Evolutionary conservation across 2,888 invertebrate species (phyloP).

Genomic region (Apamea epomidion): DNA sequence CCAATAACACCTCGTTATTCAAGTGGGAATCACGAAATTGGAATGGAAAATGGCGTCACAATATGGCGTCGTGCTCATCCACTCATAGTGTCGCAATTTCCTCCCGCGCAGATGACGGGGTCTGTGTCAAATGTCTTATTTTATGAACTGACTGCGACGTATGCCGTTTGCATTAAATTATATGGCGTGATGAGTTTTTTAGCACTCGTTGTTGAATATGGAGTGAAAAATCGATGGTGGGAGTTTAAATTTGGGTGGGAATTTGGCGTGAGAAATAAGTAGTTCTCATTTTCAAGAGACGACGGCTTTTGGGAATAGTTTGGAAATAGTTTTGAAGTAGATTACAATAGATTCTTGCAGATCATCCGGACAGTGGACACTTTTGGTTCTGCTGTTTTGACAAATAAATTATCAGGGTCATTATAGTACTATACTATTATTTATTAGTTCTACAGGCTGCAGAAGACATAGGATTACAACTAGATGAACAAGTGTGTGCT

Average conservation of each 20-base stretch:
- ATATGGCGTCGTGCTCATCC: conserved; percentile 75
- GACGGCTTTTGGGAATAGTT: background rate
- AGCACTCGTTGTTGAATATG: conserved; percentile 28
- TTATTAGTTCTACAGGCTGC: background rate
- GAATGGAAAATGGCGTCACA: conserved; percentile 79
- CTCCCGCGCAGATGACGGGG: conserved; percentile 73
- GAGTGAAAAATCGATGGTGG: conserved; percentile 21
- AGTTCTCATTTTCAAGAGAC: background rate
- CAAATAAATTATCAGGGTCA: background rate
- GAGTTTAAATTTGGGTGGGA: background rate
- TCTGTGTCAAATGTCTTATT: conserved; percentile 77
- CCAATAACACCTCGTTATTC: conserved; percentile 72
- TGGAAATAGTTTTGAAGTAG: background rate
- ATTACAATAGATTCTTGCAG: too few relatives aligned
- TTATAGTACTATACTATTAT: background rate
- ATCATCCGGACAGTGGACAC: background rate
- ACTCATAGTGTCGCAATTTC: conserved; percentile 76
- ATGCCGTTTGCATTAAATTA: conserved; percentile 72
- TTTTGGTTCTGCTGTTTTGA: background rate
- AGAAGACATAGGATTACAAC: background rate
- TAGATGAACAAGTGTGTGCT: background rate
- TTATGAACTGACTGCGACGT: conserved; percentile 71
- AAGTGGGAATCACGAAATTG: conserved; percentile 79
- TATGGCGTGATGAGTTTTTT: conserved; percentile 64
- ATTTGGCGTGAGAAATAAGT: background rate